Evolutionary conservation across 2,888 invertebrate genomes (phyloP).

Genomic region (Napeogenes sylphis): DNA sequence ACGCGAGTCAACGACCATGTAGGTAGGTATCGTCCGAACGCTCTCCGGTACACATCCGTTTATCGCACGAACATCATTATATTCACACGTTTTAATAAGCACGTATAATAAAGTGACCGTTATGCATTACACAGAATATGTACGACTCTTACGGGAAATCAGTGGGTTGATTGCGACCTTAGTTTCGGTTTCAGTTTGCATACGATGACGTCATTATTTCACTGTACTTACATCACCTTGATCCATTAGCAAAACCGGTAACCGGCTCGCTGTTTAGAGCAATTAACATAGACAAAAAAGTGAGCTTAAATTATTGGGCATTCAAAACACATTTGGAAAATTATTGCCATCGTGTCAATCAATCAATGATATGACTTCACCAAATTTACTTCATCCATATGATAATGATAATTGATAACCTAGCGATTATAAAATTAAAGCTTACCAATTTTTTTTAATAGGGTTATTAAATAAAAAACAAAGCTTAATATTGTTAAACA

Average conservation of each 20-base stretch:
- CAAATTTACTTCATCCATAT: too few species aligned
- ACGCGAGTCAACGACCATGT: constrained; percentile 32
- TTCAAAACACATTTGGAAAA: not conserved
- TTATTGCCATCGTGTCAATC: too few species aligned
- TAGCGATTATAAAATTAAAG: too few species aligned
- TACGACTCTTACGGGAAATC: constrained; percentile 13
- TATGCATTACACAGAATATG: constrained; percentile 13
- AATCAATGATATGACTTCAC: too few species aligned
- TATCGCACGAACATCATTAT: constrained; percentile 12
- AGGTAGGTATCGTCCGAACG: constrained; percentile 15
- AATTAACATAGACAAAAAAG: constrained; percentile 22
- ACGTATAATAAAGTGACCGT: constrained; percentile 17
- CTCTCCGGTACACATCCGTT: constrained; percentile 15
- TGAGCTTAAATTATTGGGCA: not conserved
- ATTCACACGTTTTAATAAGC: constrained; percentile 21
- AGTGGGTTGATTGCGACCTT: constrained; percentile 46
- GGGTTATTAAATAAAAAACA: too few species aligned
- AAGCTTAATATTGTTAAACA: too few species aligned
- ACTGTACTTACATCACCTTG: constrained; percentile 57
- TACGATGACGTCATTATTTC: constrained; percentile 60
- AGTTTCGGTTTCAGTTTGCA: constrained; percentile 51
- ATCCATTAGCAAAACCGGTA: constrained; percentile 48
- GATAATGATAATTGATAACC: too few species aligned
- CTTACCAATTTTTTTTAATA: too few species aligned
- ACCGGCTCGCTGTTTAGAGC: constrained; percentile 34